Evolutionary conservation across 2,113 vertebrate genomes (phyloP).

Genomic region (Poeciliopsis retropinna): DNA sequence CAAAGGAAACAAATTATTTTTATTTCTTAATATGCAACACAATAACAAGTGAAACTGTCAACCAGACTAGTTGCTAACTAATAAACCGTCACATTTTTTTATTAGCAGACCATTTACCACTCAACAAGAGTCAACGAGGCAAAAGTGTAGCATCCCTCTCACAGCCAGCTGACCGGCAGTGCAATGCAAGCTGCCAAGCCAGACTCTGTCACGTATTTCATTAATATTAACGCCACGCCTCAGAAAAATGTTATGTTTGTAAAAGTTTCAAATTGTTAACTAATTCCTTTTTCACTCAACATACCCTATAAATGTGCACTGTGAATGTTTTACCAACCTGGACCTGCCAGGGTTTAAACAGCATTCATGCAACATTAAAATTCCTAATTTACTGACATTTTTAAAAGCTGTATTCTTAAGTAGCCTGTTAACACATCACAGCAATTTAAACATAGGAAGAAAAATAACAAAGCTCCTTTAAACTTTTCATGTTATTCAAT

Average conservation of each 20-base stretch:
- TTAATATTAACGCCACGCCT: too few relatives aligned
- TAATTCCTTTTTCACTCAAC: background rate
- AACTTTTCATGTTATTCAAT: slow-evolving; percentile 6
- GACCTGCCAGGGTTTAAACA: background rate
- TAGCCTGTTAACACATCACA: background rate
- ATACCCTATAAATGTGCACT: background rate
- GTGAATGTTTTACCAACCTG: background rate
- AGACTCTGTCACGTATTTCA: too few relatives aligned
- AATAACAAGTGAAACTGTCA: too few relatives aligned
- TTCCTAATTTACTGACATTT: background rate
- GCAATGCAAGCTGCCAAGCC: too few relatives aligned
- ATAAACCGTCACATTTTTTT: background rate
- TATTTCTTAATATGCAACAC: too few relatives aligned
- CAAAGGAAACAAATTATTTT: too few relatives aligned
- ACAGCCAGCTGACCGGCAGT: too few relatives aligned
- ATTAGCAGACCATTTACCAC: background rate
- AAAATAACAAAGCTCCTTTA: slow-evolving; percentile 5
- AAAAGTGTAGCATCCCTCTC: too few relatives aligned
- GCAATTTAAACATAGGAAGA: background rate
- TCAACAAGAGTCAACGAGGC: background rate
- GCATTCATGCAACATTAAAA: background rate
- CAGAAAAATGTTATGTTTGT: too few relatives aligned
- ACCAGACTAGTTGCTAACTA: background rate
- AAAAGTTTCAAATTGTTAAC: too few relatives aligned
- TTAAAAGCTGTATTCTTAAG: background rate